phyloP scores from a whole-genome alignment of 2,797 vertebrate species.

The Scyliorhinus canicula region DNA sequence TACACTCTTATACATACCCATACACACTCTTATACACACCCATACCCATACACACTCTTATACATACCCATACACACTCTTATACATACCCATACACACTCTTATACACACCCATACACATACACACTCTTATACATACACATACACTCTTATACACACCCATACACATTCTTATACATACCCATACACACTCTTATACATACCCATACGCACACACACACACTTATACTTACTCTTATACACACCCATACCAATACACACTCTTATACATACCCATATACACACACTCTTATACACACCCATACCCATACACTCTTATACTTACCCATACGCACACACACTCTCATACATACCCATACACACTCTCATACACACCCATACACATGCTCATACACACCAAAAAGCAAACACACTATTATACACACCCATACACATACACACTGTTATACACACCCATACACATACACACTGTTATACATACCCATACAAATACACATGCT shows the following conservation, averaged over 20 bases:
- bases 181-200: not conserved
- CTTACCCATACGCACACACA: too few species aligned
- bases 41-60: not conserved
- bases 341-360: too few species aligned
- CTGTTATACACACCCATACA: too few species aligned
- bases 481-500: too few species aligned
- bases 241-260: not conserved
- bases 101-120: not conserved
- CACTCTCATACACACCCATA: not conserved
- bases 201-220: not conserved
- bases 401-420: too few species aligned
- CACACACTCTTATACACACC: not conserved
- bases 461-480: too few species aligned
- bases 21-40: not conserved
- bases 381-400: too few species aligned
- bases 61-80: not conserved
- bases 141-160: too few species aligned
- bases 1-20: not conserved
- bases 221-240: not conserved
- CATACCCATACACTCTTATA: too few species aligned
- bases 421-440: too few species aligned
- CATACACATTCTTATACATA: too few species aligned
- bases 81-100: not conserved
- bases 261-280: not conserved
- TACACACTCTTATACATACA: too few species aligned